phyloP scores from a whole-genome alignment of 1,140 invertebrate genomes.

The Zaprionus kolodkinae region DNA sequence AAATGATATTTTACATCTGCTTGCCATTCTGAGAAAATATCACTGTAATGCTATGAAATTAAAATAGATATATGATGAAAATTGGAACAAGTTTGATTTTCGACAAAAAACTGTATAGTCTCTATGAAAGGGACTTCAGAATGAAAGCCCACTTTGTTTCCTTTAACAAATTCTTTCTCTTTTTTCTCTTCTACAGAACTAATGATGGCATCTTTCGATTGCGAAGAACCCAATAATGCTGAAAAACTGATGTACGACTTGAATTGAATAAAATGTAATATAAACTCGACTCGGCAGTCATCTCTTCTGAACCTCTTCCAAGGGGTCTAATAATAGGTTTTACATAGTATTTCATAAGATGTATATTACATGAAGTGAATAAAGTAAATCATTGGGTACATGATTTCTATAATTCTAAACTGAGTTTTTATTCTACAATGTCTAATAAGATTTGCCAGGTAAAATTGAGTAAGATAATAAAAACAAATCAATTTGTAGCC shows the following conservation, averaged over 20 bases:
- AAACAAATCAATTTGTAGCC: conserved; percentile 3
- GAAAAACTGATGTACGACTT: conserved; percentile 82
- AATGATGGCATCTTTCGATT: conserved; percentile 83
- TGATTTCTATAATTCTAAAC: neutral
- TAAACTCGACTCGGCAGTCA: neutral
- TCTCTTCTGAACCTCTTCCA: neutral
- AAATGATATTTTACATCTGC: neutral
- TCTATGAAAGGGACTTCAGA: neutral
- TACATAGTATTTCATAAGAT: neutral
- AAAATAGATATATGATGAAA: neutral
- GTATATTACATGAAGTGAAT: neutral
- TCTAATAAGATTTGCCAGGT: neutral
- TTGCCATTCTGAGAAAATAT: neutral
- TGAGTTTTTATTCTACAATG: neutral
- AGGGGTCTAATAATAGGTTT: neutral
- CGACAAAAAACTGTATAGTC: neutral
- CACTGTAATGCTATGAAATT: neutral
- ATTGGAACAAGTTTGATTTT: neutral
- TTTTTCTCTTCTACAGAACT: conserved; percentile 61
- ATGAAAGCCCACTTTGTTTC: conserved; percentile 4
- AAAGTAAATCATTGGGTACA: conserved; percentile 2
- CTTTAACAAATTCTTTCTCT: neutral
- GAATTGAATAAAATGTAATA: conserved; percentile 41
- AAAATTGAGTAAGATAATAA: conserved; percentile 9
- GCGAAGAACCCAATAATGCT: conserved; percentile 78